Evolutionary conservation across 2,797 vertebrate genomes (phyloP), one percentile per base, ranked within the genome.

Genomic region (Callimico goeldii): DNA sequence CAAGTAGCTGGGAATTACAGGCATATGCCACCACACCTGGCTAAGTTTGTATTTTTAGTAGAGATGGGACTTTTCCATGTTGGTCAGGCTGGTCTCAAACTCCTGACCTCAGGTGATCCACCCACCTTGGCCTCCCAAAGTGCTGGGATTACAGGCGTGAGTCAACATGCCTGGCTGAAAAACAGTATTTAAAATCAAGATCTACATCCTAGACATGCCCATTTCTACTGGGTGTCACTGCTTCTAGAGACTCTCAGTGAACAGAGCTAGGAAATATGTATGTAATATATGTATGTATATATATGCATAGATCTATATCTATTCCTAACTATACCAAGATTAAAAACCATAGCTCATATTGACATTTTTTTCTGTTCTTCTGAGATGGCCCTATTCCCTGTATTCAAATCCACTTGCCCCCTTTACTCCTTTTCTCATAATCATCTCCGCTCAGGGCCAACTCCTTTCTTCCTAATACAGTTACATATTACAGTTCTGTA

Each of bases 401-500:
- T 58, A 90, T 93, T 88, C 43, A 91, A 93, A 91, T 77, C 70
- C n/a, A 64, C 33, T 55, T 26, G 79, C 26, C 80, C 36, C 15
- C 24, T 95, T 93, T 39, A 91, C 14, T 5, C 1, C 36, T 95
- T 55, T 95, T 55, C 50, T 89, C 33, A 77, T 22, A 81, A 91
- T 1, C 46, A 7, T 75, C 36, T 96, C 61, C 90, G 22, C 19
- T 88, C 14, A 7, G 12, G 26, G 57, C 17, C n/a, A 93, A 75
- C 15, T 84, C 41, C 48, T 92, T 46, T 76, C 39, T 85, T 80
- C 26, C 36, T 77, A 61, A 86, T 91, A 48, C 36, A 95, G 77
- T 92, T 90, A 87, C 5, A 55, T 48, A 79, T 76, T 90, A 84
- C 4, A 94, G 46, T 75, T 97, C 73, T 96, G 7, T 72, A 88